A percentile compares a stretch with the other conserved stretches of the same genome.
phyloP scores from a whole-genome alignment of 2,888 invertebrate species.

The Orchesellides sinensis region DNA sequence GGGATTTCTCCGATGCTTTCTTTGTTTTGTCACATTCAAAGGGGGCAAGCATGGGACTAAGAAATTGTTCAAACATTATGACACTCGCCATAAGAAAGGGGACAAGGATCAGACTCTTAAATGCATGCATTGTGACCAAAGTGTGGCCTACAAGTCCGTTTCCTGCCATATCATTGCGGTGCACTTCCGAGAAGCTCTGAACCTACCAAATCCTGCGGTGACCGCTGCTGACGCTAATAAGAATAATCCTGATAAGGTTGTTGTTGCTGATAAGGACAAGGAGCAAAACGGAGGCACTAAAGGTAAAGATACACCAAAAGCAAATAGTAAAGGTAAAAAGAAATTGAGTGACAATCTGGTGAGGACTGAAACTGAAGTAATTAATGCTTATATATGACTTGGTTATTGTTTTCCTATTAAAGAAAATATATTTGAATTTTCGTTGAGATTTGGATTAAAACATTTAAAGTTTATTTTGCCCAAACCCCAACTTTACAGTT shows the following conservation, averaged over 20 bases:
- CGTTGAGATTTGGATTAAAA: too few relatives aligned
- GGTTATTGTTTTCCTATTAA: too few relatives aligned
- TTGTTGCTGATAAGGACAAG: conserved; percentile 6
- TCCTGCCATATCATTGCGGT: conserved; percentile 70
- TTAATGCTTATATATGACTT: too few relatives aligned
- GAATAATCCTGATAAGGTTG: neutral
- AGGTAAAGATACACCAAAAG: too few relatives aligned
- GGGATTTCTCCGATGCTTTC: conserved; percentile 63
- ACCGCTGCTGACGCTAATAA: conserved; percentile 8
- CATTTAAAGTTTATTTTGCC: too few relatives aligned
- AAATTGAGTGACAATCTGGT: too few relatives aligned
- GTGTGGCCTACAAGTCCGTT: conserved; percentile 65
- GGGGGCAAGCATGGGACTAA: conserved; percentile 57
- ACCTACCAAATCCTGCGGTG: conserved; percentile 3
- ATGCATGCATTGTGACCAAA: conserved; percentile 64
- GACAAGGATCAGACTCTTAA: conserved; percentile 51
- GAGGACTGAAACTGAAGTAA: too few relatives aligned
- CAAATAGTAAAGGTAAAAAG: too few relatives aligned
- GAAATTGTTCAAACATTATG: conserved; percentile 67
- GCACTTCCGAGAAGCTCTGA: conserved; percentile 56
- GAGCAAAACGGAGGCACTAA: neutral
- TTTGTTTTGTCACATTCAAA: conserved; percentile 65
- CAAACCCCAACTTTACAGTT: too few relatives aligned
- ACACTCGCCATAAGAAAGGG: conserved; percentile 45
- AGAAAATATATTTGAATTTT: too few relatives aligned